Percentiles rank a stretch among this genome's conserved stretches.
Conservation (phyloP, 2,797 vertebrate genomes). For the Momotus momota region DNA sequence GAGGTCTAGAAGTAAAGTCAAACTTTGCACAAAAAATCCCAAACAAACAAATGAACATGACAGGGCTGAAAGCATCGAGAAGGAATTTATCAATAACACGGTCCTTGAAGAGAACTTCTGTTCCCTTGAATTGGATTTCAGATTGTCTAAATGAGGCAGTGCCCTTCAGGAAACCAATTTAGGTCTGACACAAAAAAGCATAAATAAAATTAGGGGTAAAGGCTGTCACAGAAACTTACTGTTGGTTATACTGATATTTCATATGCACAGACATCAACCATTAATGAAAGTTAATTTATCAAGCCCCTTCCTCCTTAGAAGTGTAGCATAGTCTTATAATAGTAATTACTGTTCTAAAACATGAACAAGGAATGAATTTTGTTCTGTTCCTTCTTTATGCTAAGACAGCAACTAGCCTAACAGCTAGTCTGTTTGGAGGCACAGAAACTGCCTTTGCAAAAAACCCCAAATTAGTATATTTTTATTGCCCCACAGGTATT, state of each 20-base stretch:
- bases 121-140: background rate
- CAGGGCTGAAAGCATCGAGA: background rate
- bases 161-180: background rate
- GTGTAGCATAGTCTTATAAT: background rate
- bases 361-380: background rate
- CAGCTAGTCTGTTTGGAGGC: background rate
- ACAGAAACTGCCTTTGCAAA: background rate
- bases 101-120: background rate
- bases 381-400: background rate
- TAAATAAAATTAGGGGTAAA: background rate
- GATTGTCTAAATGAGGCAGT: background rate
- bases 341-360: background rate
- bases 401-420: background rate
- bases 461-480: fast-evolving
- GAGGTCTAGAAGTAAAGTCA: background rate
- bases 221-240: background rate
- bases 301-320: background rate
- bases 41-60: background rate
- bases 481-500: background rate
- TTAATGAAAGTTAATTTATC: background rate
- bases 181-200: background rate
- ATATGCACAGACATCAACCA: background rate
- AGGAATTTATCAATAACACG: background rate
- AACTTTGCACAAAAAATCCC: fast-evolving
- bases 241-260: background rate